Evolutionary conservation across 2,113 vertebrate genomes (phyloP), one percentile per base, ranked within the genome.

Genomic region (Gopherus flavomarginatus): DNA sequence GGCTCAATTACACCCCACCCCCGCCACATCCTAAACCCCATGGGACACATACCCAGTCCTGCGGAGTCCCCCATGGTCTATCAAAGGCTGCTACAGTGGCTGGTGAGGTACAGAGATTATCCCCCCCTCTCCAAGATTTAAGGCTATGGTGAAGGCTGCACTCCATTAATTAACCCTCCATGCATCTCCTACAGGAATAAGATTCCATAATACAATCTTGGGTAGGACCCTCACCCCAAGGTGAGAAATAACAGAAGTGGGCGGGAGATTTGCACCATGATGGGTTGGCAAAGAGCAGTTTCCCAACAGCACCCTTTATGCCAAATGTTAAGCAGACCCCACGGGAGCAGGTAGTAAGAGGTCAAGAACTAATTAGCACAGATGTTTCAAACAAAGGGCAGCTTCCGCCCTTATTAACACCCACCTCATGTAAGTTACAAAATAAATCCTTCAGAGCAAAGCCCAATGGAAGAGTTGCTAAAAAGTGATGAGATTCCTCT

Each of bases 141-240:
- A 52, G 56, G 65, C 56, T 49, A 9, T 2, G 0, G 38, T 47
- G 75, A 82, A 52, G 49, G 26, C 75, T 31, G 69, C 16, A 19
- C 9, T 24, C 1, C 21, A 1, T 8, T 2, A 49, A 65, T 4
- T 44, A 53, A 54, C 82, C 77, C 49, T 72, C 44, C 78, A 54
- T 14, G 35, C 0, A 0, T 3, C 69, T n/a, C 75, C 8, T 10
- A n/a, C 14, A 5, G 65, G 50, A 56, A 27, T 16, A 21, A 77
- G n/a, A 54, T 16, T 21, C 10, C 26, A 3, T 0, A 2, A 5
- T 14, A 24, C 57, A 2, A 0, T 10, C 0, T 0, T 27, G 50
- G 14, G 62, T 24, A 56, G 54, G 50, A 86, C 53, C 75, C 56
- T 78, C 1, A 75, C 42, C 42, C 24, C 42, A 26, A 77, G 44